Conservation (phyloP, 2,888 invertebrate genomes). For the Cheilosia vernalis region DNA sequence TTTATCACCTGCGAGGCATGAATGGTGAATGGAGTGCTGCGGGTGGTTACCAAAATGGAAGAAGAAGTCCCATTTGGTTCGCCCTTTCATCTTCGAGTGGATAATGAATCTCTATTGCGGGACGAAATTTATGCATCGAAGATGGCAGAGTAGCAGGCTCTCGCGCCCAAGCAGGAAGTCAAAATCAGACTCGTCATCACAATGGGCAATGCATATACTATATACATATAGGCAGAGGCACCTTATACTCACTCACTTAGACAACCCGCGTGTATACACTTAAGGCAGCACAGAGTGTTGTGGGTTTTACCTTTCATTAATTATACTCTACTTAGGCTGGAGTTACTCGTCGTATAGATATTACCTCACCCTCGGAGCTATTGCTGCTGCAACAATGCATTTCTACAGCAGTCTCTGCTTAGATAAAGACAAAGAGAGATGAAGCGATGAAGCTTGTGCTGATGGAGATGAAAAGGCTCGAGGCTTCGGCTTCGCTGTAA, state of each 20-base stretch:
- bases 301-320: constrained; percentile 76
- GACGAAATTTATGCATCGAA: constrained; percentile 72
- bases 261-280: constrained; percentile 35
- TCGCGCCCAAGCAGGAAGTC: constrained; percentile 69
- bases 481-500: constrained; percentile 38
- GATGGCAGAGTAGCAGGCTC: constrained; percentile 42
- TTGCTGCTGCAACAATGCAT: constrained; percentile 60
- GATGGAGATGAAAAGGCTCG: constrained; percentile 62
- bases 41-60: constrained; percentile 50
- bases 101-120: constrained; percentile 63
- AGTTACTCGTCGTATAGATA: constrained; percentile 45
- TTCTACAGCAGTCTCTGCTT: constrained; percentile 28
- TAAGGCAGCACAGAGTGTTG: constrained; percentile 62
- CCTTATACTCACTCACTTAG: constrained; percentile 13
- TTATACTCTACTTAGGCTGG: constrained; percentile 75
- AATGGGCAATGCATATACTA: constrained; percentile 53
- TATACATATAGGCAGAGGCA: constrained; percentile 10
- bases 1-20: constrained; percentile 56
- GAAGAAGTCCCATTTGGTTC: constrained; percentile 58
- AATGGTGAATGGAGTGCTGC: constrained; percentile 52
- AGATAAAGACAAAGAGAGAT: constrained; percentile 56
- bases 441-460: constrained; percentile 48
- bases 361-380: constrained; percentile 61
- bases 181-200: constrained; percentile 69
- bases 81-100: constrained; percentile 67